Percentiles rank a stretch among this genome's conserved stretches.
phyloP scores from a whole-genome alignment of 2,888 invertebrate genomes.

The Synanthedon tipuliformis region DNA sequence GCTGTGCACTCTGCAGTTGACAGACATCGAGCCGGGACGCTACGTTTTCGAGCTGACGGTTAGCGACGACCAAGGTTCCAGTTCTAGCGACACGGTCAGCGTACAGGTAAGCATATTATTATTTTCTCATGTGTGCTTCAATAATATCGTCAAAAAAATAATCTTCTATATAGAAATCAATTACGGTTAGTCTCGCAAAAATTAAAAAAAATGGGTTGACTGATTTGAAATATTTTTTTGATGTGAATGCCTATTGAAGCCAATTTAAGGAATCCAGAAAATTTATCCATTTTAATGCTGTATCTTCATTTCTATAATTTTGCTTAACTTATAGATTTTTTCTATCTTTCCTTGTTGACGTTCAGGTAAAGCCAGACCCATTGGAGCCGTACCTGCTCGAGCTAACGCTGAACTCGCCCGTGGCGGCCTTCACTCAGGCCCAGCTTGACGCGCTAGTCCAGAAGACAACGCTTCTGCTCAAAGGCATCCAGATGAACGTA shows the following conservation, averaged over 20 bases:
- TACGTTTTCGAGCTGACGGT: slow-evolving; percentile 93
- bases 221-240: too few species aligned
- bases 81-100: slow-evolving; percentile 84
- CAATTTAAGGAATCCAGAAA: too few species aligned
- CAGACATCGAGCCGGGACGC: slow-evolving; percentile 87
- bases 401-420: slow-evolving; percentile 82
- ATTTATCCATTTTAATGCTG: too few species aligned
- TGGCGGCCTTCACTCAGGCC: slow-evolving; percentile 60
- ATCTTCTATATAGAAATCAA: too few species aligned
- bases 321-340: too few species aligned
- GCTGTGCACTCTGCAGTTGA: slow-evolving; percentile 67
- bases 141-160: too few species aligned
- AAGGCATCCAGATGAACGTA: slow-evolving; percentile 74
- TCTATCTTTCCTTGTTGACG: too few species aligned
- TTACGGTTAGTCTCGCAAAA: too few species aligned
- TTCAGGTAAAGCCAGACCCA: slow-evolving; percentile 80
- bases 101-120: slow-evolving; percentile 35
- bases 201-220: too few species aligned
- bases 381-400: slow-evolving; percentile 82
- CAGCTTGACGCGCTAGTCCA: slow-evolving; percentile 82
- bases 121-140: too few species aligned
- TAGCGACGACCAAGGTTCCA: slow-evolving; percentile 88
- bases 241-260: too few species aligned
- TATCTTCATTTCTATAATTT: too few species aligned
- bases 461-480: slow-evolving; percentile 82